Evolutionary conservation across 2,888 invertebrate species (phyloP).

Genomic region (Acanthosepion pharaonis): DNA sequence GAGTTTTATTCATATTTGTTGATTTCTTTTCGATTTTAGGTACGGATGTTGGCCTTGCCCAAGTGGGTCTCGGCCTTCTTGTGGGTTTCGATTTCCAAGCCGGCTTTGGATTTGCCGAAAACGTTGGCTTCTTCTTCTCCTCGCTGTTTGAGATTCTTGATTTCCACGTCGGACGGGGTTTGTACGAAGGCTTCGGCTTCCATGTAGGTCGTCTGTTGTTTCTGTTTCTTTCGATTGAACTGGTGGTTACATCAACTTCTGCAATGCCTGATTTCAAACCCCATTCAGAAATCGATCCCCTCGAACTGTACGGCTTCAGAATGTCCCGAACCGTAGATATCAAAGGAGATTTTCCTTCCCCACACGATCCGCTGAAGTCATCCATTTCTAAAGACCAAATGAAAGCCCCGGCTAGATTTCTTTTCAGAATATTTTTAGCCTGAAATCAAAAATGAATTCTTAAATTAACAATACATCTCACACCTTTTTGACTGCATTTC

Average conservation of each 20-base stretch:
- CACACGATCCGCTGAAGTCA: constrained; percentile 90
- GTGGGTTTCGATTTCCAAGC: constrained; percentile 39
- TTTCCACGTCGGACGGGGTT: constrained; percentile 46
- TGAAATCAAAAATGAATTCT: constrained; percentile 45
- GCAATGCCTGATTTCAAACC: constrained; percentile 43
- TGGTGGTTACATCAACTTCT: not conserved
- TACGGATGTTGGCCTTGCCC: constrained; percentile 24
- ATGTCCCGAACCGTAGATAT: constrained; percentile 87
- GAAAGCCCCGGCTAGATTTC: constrained; percentile 87
- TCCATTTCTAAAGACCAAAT: constrained; percentile 98
- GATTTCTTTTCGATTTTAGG: not conserved
- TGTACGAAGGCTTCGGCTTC: not conserved
- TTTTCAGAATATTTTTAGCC: constrained; percentile 59
- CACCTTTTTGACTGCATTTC: no score
- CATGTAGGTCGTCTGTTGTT: not conserved
- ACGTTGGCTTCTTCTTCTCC: not conserved
- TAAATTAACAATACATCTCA: not conserved
- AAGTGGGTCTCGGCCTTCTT: constrained; percentile 46
- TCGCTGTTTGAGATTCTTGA: not conserved
- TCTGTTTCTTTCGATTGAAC: not conserved
- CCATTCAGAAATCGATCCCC: not conserved
- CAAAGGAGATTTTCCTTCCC: constrained; percentile 91
- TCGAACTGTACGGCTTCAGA: constrained; percentile 53
- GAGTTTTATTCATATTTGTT: not conserved
- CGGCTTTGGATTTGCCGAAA: not conserved